Conservation (phyloP, 2,888 invertebrate species). For the Cantharis flavilabris region DNA sequence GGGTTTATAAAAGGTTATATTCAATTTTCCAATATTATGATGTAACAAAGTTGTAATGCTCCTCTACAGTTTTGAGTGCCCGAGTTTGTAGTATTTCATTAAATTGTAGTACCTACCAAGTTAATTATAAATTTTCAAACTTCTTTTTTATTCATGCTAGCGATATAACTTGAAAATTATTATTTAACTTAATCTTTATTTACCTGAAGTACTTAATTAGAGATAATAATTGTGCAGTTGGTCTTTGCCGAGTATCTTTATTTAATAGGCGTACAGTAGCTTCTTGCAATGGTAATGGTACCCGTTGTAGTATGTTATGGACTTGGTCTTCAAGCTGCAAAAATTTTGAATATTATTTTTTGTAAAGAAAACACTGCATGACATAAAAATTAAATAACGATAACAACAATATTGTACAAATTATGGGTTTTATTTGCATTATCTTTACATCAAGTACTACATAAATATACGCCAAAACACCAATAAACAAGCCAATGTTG, state of each 20-base stretch:
- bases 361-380: background rate
- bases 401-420: too few relatives aligned
- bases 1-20: background rate
- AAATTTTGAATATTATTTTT: slow-evolving; percentile 28
- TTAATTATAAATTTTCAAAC: background rate
- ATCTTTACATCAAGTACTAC: too few relatives aligned
- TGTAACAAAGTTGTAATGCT: background rate
- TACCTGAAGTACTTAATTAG: slow-evolving; percentile 91
- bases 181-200: slow-evolving; percentile 36
- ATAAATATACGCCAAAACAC: too few relatives aligned
- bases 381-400: too few relatives aligned
- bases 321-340: slow-evolving; percentile 83
- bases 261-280: slow-evolving; percentile 82
- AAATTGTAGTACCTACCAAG: background rate
- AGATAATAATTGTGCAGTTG: slow-evolving; percentile 88
- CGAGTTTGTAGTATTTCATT: background rate
- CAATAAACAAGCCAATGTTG: too few relatives aligned
- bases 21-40: background rate
- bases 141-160: background rate
- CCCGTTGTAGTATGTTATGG: slow-evolving; percentile 73
- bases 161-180: background rate
- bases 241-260: slow-evolving; percentile 83
- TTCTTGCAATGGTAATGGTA: slow-evolving; percentile 86
- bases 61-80: background rate
- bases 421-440: too few relatives aligned